Base-by-base conservation (phyloP, 1,140 invertebrate genomes). In the Drosophila repleta region DNA sequence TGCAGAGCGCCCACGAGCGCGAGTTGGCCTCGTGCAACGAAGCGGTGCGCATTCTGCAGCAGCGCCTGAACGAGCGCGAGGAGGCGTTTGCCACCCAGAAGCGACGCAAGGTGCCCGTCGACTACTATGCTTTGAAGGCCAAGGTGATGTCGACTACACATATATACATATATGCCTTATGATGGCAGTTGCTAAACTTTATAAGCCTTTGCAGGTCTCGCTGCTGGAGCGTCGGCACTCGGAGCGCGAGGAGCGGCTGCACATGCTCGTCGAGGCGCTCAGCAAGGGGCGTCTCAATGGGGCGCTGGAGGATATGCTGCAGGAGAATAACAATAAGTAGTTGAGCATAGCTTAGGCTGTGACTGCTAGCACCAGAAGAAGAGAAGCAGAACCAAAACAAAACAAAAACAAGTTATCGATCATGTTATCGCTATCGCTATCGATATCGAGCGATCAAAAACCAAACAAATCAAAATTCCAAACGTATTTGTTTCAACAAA, bases 1-100 rank as follows among this genome's bases (percentile, higher is more conserved):
- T 96, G 3, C 96, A 97, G 91, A 93, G 95, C 63, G 95, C 96
- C 5, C 96, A 97, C 63, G 96, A 96, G 76, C 94, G 94, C 26
- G 96, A 97, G 84, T 92, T 96, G 45, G 94, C 90, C n/a, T 83
- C 76, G 15, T 90, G 85, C 74, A 91, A 92, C 41, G 91, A 92
- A 52, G 89, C 91, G 3, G 79, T 92, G 45, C 82, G 91, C 18
- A 76, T 92, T 0, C 56, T 92, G 24, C 87, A 92, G 57, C 91
- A 91, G 56, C 82, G 91, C 0, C 68, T 92, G 24, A 91, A 90
- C 24, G 91, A 92, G 57, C 90, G 91, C 18, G 90, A 91, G 46
- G 90, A 91, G 76, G 82, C 80, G 6, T 73, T 80, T 53, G 87
- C 81, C 51, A 90, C 79, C 48, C 91, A 92, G 32, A 92, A 92